phyloP scores from a whole-genome alignment of 2,888 invertebrate genomes.

The Eumacrocentrus americanus region DNA sequence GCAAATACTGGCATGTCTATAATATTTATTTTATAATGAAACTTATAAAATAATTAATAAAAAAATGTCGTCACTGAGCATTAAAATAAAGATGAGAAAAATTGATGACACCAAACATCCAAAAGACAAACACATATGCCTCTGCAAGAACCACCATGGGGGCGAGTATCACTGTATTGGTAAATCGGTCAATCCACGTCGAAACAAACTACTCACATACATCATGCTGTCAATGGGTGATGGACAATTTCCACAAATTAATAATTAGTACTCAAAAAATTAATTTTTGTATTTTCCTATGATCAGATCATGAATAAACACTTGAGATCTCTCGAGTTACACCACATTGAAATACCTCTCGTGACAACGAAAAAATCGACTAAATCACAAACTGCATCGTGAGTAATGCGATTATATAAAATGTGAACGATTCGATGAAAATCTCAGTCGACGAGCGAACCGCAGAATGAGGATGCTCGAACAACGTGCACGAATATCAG shows the following conservation, averaged over 20 bases:
- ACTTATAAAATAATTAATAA: no score
- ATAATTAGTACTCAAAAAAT: background rate
- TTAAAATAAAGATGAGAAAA: no score
- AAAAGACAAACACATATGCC: no score
- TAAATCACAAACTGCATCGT: background rate
- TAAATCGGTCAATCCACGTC: background rate
- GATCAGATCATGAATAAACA: background rate
- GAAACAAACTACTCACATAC: constrained; percentile 2
- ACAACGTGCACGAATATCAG: background rate
- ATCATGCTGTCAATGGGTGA: constrained; percentile 11
- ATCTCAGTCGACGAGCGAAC: background rate
- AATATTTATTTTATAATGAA: no score
- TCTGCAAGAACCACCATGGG: no score
- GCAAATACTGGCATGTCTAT: no score
- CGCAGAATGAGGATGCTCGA: background rate
- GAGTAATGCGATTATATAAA: constrained; percentile 5
- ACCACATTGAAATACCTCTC: no score
- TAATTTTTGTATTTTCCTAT: no score
- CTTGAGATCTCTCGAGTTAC: background rate
- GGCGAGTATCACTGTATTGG: no score
- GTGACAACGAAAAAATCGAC: background rate
- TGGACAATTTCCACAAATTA: background rate
- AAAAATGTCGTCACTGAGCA: no score
- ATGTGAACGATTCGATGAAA: background rate
- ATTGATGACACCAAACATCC: no score